These are phyloP conservation scores for Channa maculata DNA, from an alignment of 2,113 vertebrate genomes.

Conservation along the genomic window DNA sequence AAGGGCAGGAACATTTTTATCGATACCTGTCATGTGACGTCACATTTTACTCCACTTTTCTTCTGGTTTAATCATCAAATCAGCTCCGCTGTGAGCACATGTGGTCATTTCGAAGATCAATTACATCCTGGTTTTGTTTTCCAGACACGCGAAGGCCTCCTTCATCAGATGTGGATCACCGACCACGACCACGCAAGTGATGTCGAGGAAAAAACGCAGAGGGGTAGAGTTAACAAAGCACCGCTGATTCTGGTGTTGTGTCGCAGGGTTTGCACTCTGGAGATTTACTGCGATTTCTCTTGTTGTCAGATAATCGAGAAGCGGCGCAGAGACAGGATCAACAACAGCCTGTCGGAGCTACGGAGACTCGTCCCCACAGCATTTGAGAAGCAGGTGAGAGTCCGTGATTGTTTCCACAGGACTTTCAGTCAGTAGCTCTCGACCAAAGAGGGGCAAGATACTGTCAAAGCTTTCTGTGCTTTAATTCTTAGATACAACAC, in stretches of 20 bases:
- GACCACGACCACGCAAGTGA: conserved; percentile 91
- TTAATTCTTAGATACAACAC: no score
- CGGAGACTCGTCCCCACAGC: conserved; percentile 93
- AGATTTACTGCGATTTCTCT: background rate
- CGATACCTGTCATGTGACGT: no score
- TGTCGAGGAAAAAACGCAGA: conserved; percentile 93
- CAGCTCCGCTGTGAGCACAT: no score
- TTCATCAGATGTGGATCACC: conserved; percentile 89
- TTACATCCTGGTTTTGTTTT: background rate
- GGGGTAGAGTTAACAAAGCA: conserved; percentile 57
- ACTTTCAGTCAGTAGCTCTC: background rate
- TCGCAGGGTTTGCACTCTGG: background rate
- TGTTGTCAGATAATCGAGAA: conserved; percentile 92
- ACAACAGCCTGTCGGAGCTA: conserved; percentile 94
- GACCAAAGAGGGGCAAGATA: no score
- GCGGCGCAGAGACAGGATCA: conserved; percentile 95
- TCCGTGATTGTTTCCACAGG: no score
- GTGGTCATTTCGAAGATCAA: no score
- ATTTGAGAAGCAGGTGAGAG: conserved; percentile 95
- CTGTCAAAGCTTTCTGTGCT: no score
- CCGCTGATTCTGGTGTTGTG: background rate
- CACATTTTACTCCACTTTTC: no score
- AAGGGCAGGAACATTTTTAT: no score
- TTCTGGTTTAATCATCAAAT: no score
- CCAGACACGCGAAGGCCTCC: conserved; percentile 86